Base-by-base conservation (phyloP, 2,797 vertebrate species). In the Brotogeris chrysoptera region DNA sequence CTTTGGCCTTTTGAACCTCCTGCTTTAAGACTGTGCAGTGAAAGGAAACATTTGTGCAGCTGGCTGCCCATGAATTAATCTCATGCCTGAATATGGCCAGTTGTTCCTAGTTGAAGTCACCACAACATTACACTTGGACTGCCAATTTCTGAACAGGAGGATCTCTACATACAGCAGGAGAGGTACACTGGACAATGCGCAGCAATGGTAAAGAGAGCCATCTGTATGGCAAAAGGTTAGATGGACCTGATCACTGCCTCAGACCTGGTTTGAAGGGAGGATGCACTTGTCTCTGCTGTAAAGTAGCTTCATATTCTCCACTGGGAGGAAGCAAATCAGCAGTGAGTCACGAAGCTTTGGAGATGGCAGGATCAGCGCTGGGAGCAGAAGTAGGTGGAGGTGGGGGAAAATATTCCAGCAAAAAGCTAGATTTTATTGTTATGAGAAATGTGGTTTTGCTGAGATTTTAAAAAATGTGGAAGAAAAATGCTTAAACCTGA, bases 381-480 rank as follows among this genome's bases (percentile, higher is more conserved):
- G 19, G 41, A 80, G 90, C 79, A 89, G 60, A 71, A 92, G 85
- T 80, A 78, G 83, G 72, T 66, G 82, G 90, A 94, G 72, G 47
- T 78, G 76, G 27, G 30, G 82, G 50, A 82, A 94, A 93, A 50
- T 60, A 39, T 80, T 68, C 39, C 53, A 88, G 78, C 44, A 71
- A 46, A 66, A 85, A 65, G 13, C 38, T 92, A 49, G 12, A 34
- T 60, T 90, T 72, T 86, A 53, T 89, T 70, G 57, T 81, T 23
- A 36, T 36, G 64, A 82, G 47, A 87, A 85, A 87, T n/a, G 21
- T 69, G 20, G 18, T 5, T 85, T 82, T 91, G 73, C 20, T 59
- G 53, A 73, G 46, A 77, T 81, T 46, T 38, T 32, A 74, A 55
- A 27, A 17, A 55, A 2, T 7, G 8, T 11, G 34, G 30, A 38